These are phyloP conservation scores for Setipinna tenuifilis DNA, from an alignment of 2,797 vertebrate genomes.

Conservation along the genomic window DNA sequence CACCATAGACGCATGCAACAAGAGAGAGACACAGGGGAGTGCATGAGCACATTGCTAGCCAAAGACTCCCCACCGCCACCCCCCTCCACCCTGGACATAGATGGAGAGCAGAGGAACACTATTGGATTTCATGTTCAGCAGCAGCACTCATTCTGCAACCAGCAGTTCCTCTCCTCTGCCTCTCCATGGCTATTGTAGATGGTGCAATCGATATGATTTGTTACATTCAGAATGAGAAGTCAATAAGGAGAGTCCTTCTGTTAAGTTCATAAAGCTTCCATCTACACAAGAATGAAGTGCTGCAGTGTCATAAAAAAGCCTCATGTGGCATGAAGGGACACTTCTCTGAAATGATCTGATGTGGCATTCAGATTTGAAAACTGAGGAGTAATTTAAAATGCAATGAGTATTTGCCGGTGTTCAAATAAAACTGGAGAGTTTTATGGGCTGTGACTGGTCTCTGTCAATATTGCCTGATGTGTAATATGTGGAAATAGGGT, in stretches of 20 bases:
- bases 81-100: not conserved
- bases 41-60: too few species aligned
- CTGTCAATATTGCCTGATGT: not conserved
- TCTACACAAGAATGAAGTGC: not conserved
- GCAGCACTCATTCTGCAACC: not conserved
- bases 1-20: not conserved
- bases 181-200: not conserved
- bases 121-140: not conserved
- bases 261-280: slow-evolving; percentile 25
- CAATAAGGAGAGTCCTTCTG: slow-evolving; percentile 31
- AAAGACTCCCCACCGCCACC: too few species aligned
- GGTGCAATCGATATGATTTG: not conserved
- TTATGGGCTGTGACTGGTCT: not conserved
- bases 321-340: not conserved
- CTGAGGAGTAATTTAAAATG: not conserved
- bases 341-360: slow-evolving; percentile 1
- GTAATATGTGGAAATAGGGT: not conserved
- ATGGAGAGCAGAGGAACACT: not conserved
- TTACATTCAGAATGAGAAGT: slow-evolving; percentile 24
- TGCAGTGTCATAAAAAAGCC: not conserved
- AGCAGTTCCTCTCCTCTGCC: not conserved
- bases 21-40: too few species aligned
- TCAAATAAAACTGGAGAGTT: not conserved
- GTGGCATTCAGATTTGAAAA: not conserved
- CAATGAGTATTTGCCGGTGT: not conserved